Conservation (phyloP, 2,888 invertebrate species). For the Tridacna gigas region DNA sequence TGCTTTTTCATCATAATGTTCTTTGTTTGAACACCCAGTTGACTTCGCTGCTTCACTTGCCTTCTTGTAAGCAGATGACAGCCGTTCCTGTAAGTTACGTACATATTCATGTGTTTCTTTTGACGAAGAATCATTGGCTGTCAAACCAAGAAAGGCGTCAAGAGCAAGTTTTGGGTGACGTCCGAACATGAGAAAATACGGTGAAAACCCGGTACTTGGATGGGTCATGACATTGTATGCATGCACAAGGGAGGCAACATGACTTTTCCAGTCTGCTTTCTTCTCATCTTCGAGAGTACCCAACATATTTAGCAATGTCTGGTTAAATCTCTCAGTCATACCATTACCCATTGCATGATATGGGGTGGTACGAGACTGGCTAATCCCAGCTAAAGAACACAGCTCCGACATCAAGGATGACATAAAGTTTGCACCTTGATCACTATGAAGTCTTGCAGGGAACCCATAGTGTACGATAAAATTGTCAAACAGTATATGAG, state of each 20-base stretch:
- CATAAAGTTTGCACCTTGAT: conserved; percentile 11
- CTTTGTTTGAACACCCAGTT: not conserved
- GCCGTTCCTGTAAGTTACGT: not conserved
- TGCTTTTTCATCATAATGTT: not conserved
- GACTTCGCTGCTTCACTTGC: not conserved
- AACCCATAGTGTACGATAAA: conserved; percentile 10
- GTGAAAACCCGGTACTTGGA: conserved; percentile 21
- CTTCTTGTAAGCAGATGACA: not conserved
- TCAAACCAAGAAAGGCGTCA: conserved; percentile 20
- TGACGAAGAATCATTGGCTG: not conserved
- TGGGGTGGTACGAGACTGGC: not conserved
- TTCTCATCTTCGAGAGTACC: conserved; percentile 18
- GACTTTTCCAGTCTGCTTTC: conserved; percentile 21
- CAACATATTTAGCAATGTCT: conserved; percentile 19
- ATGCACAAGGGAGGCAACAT: conserved; percentile 19
- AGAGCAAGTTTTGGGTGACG: conserved; percentile 26
- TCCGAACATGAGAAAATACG: conserved; percentile 28
- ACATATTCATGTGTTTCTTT: conserved; percentile 1
- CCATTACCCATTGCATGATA: too few relatives aligned
- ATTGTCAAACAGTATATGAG: not conserved
- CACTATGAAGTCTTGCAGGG: conserved; percentile 1
- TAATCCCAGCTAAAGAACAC: not conserved
- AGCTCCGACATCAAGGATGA: conserved; percentile 2
- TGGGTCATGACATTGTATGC: conserved; percentile 27
- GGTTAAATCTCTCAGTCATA: conserved; percentile 20